Evolutionary conservation across 2,113 vertebrate species (phyloP).

Genomic region (Lagenorhynchus albirostris): DNA sequence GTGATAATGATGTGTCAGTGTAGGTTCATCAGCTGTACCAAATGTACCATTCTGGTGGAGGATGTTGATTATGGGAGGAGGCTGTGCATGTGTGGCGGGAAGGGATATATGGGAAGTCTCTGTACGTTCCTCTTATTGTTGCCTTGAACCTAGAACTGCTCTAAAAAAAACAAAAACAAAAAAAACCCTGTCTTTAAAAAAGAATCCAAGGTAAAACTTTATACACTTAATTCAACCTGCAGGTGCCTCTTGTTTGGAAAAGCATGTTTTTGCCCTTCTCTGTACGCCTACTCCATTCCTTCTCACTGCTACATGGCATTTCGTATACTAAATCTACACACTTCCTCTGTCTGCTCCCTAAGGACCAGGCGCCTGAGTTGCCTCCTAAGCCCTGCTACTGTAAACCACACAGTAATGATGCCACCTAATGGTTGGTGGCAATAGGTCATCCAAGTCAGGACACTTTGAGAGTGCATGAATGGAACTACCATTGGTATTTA

Average conservation of each 20-base stretch:
- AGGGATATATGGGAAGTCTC: background rate
- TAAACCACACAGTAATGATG: background rate
- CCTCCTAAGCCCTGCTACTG: background rate
- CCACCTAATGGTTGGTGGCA: background rate
- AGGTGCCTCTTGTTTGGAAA: background rate
- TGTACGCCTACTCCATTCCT: background rate
- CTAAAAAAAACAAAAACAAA: background rate
- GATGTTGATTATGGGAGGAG: too few species aligned
- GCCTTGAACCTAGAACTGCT: background rate
- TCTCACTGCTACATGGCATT: background rate
- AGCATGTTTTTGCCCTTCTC: background rate
- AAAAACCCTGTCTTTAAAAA: background rate
- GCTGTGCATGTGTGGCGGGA: background rate
- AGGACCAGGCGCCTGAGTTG: background rate
- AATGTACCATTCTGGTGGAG: too few species aligned
- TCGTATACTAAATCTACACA: background rate
- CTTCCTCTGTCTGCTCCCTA: background rate
- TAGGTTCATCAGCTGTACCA: too few species aligned
- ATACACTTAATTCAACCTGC: background rate
- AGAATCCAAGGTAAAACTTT: background rate
- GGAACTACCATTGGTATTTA: background rate
- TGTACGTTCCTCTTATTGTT: background rate
- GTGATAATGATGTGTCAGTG: fast-evolving
- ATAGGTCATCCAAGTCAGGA: background rate
- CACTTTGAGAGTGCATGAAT: fast-evolving